These are phyloP conservation scores for Pelecanus crispus DNA, from an alignment of 2,113 vertebrate genomes.

Conservation along the genomic window DNA sequence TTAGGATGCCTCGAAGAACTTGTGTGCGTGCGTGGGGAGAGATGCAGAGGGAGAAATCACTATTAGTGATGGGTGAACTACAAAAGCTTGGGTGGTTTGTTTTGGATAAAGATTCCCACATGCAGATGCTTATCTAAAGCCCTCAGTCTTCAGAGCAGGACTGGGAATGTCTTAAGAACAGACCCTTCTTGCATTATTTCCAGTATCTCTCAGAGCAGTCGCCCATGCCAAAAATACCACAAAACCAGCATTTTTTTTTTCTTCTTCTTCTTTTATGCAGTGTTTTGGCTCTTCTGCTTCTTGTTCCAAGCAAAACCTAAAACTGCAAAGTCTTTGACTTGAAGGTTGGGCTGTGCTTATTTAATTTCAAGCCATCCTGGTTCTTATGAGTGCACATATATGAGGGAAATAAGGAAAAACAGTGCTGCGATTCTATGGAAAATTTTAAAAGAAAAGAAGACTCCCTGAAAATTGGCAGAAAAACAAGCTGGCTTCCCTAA, in stretches of 20 bases:
- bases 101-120: slow-evolving; percentile 9
- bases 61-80: neutral
- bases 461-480: neutral
- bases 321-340: neutral
- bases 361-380: neutral
- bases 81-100: neutral
- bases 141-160: neutral
- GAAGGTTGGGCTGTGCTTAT: neutral
- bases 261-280: neutral
- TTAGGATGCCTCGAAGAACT: neutral
- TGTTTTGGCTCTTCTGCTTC: slow-evolving; percentile 8
- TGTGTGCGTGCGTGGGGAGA: neutral
- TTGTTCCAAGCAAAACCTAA: neutral
- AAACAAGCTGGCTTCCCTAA: neutral
- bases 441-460: neutral
- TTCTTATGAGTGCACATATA: neutral
- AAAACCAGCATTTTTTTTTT: neutral
- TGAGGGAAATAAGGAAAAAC: neutral
- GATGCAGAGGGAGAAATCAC: neutral
- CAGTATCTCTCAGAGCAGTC: neutral
- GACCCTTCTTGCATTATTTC: neutral
- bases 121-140: slow-evolving; percentile 20
- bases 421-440: neutral
- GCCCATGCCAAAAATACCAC: neutral
- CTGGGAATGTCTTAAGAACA: slow-evolving; percentile 11